phyloP scores from a whole-genome alignment of 2,888 invertebrate genomes.

The Machimus rusticus region DNA sequence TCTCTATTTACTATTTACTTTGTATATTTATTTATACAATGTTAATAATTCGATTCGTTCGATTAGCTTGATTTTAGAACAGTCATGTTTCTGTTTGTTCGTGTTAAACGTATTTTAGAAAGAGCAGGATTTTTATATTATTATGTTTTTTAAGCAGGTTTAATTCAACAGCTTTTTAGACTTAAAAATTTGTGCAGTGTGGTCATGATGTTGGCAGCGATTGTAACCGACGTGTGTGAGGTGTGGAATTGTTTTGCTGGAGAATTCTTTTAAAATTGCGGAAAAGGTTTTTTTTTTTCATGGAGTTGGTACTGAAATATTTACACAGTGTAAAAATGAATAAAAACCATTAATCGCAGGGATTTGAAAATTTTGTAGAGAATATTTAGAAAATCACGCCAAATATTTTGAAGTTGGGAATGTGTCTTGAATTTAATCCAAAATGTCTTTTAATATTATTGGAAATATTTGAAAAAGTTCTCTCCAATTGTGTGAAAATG shows the following conservation, averaged over 20 bases:
- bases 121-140: not conserved
- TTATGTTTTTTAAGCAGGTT: not conserved
- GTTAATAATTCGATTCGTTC: not conserved
- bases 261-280: not conserved
- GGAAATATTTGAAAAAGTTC: not conserved
- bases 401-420: not conserved
- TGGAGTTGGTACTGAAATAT: not conserved
- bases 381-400: not conserved
- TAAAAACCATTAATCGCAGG: not conserved
- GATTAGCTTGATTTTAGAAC: not conserved
- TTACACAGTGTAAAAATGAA: not conserved
- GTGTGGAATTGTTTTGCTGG: not conserved
- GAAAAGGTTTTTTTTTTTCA: not conserved
- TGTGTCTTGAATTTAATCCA: not conserved
- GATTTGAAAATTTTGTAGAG: not conserved
- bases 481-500: not conserved
- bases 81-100: not conserved
- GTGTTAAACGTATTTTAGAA: not conserved
- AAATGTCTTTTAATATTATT: not conserved
- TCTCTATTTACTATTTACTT: not conserved
- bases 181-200: not conserved
- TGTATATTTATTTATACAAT: constrained; percentile 9
- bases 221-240: not conserved
- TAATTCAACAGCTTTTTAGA: not conserved
- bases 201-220: not conserved